Conservation (phyloP, 2,888 invertebrate genomes). For the Hydropsyche betteni region DNA sequence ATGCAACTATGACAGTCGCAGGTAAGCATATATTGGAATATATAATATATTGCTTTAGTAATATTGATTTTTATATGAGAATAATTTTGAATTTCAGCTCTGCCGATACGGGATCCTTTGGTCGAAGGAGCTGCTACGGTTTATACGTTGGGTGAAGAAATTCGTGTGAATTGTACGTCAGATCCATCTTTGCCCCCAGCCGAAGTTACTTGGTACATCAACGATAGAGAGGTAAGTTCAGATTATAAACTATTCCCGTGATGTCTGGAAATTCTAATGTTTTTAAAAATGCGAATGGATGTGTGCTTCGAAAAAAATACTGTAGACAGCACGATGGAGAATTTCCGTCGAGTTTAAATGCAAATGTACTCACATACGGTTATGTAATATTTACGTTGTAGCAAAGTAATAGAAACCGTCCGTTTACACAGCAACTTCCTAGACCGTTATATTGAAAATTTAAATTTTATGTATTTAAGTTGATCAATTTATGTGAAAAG, state of each 20-base stretch:
- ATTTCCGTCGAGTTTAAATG: no score
- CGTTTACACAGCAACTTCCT: no score
- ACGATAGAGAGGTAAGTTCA: slow-evolving; percentile 48
- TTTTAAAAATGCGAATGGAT: no score
- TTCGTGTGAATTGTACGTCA: slow-evolving; percentile 50
- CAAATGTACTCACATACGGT: no score
- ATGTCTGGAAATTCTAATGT: no score
- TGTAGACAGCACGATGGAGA: no score
- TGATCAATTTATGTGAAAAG: slow-evolving; percentile 24
- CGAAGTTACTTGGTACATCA: slow-evolving; percentile 50
- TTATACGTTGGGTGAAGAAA: slow-evolving; percentile 49
- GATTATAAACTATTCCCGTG: neutral
- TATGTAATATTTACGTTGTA: no score
- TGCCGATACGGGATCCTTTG: slow-evolving; percentile 48
- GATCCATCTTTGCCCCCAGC: slow-evolving; percentile 50
- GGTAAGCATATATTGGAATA: slow-evolving; percentile 55
- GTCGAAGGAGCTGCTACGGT: slow-evolving; percentile 48
- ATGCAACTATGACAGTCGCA: slow-evolving; percentile 62
- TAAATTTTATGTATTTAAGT: slow-evolving; percentile 14
- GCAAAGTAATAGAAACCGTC: no score
- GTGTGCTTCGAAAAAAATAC: no score
- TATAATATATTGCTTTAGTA: no score
- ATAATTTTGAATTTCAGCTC: slow-evolving; percentile 38
- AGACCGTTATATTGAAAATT: slow-evolving; percentile 12
- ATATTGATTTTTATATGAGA: neutral